These are phyloP conservation scores for Lipophrys pholis DNA, from an alignment of 2,113 vertebrate genomes.

Conservation along the genomic window DNA sequence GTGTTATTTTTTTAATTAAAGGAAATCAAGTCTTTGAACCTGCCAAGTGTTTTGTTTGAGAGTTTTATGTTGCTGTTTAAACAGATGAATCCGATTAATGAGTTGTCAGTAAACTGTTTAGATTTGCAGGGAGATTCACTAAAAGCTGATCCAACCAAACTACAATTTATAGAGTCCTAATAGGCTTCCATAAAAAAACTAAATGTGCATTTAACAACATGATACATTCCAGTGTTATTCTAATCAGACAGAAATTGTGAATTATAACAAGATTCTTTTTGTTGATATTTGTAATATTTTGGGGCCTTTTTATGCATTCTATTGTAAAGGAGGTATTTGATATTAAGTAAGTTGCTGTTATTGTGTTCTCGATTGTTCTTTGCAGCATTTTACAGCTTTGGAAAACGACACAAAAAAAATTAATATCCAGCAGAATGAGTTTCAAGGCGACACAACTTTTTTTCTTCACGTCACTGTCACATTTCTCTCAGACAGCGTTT, in stretches of 20 bases:
- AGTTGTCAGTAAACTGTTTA: background rate
- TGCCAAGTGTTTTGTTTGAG: constrained; percentile 3
- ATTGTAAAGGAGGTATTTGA: constrained; percentile 2
- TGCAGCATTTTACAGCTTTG: background rate
- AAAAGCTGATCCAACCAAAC: background rate
- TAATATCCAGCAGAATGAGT: too few relatives aligned
- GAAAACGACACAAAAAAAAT: too few relatives aligned
- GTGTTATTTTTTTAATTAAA: constrained; percentile 47
- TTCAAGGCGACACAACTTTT: too few relatives aligned
- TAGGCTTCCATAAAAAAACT: too few relatives aligned
- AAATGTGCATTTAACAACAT: too few relatives aligned
- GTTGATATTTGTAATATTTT: constrained; percentile 6
- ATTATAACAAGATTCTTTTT: background rate
- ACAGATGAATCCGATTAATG: background rate
- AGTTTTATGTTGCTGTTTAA: background rate
- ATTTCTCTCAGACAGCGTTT: too few relatives aligned
- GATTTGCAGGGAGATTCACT: background rate
- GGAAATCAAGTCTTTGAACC: constrained; percentile 10
- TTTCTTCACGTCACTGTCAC: too few relatives aligned
- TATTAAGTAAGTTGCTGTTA: background rate
- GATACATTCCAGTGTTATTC: too few relatives aligned
- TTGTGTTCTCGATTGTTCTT: constrained; percentile 3
- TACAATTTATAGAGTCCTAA: too few relatives aligned
- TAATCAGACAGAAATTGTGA: too few relatives aligned
- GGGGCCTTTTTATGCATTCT: background rate